Evolutionary conservation across 2,113 vertebrate species (phyloP).

Genomic region (Odontophorus gujanensis): DNA sequence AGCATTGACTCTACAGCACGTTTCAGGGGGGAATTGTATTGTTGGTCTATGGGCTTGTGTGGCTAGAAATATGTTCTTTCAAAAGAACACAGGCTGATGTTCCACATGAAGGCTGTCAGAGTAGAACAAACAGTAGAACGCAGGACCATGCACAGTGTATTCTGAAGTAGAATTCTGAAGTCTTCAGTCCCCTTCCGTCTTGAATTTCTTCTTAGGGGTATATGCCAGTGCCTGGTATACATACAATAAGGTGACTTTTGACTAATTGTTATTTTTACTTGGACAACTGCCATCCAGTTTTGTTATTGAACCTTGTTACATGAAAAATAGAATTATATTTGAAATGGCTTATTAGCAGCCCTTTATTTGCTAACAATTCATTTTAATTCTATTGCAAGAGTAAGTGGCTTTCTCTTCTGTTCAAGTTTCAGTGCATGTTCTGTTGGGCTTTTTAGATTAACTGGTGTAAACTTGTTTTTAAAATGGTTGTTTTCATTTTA

Average conservation of each 20-base stretch:
- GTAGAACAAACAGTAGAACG: background rate
- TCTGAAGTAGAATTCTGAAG: background rate
- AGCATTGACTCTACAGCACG: background rate
- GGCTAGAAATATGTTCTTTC: background rate
- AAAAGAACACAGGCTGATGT: background rate
- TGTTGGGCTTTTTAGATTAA: constrained; percentile 61
- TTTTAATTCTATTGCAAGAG: constrained; percentile 58
- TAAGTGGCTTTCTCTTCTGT: constrained; percentile 34
- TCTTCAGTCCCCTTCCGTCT: constrained; percentile 10
- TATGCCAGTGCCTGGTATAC: background rate
- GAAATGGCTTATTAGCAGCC: constrained; percentile 65
- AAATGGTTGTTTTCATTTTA: constrained; percentile 58
- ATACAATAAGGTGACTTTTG: background rate
- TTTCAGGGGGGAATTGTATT: background rate
- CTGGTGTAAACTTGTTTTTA: constrained; percentile 49
- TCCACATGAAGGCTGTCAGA: background rate
- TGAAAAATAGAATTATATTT: constrained; percentile 53
- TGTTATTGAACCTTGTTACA: background rate
- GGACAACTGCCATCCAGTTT: constrained; percentile 77
- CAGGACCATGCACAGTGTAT: rapidly evolving
- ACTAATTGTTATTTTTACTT: background rate
- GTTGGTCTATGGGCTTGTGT: background rate
- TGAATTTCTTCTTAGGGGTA: background rate
- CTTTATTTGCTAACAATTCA: constrained; percentile 58
- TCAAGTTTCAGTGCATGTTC: constrained; percentile 57